Conservation (phyloP, 2,797 vertebrate species). For the Peromyscus eremicus region DNA sequence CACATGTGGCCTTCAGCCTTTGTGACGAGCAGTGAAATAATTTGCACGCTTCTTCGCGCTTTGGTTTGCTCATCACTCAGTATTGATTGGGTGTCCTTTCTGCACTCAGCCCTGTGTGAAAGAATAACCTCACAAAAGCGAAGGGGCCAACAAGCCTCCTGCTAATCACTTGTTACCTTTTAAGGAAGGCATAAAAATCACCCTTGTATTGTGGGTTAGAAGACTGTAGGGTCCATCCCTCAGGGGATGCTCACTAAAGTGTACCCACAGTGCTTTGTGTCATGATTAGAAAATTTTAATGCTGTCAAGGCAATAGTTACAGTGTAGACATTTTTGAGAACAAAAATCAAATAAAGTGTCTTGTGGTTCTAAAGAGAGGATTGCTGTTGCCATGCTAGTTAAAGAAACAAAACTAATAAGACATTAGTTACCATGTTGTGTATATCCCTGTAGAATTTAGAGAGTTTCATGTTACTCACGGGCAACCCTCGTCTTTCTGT, state of each 20-base stretch:
- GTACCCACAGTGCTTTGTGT: background rate
- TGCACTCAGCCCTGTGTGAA: background rate
- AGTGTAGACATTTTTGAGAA: background rate
- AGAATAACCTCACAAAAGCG: background rate
- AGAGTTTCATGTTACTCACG: background rate
- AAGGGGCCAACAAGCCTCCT: too few species aligned
- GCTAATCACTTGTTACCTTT: background rate
- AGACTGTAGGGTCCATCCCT: background rate
- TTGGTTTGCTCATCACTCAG: background rate
- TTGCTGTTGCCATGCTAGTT: background rate
- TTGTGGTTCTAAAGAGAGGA: slow-evolving; percentile 7
- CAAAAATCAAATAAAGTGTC: slow-evolving; percentile 12
- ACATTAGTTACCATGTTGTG: background rate
- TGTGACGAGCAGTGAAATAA: background rate
- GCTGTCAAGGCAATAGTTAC: background rate
- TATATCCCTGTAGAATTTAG: background rate
- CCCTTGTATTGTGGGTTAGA: background rate
- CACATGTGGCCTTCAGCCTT: slow-evolving; percentile 48
- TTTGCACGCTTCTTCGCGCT: background rate
- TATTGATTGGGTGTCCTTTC: too few species aligned
- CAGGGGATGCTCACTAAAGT: background rate
- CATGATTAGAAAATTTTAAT: background rate
- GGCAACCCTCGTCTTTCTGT: background rate
- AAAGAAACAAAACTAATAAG: background rate
- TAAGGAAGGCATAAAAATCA: background rate